Percentiles rank a stretch among this genome's conserved stretches.
Evolutionary conservation across 2,113 vertebrate species (phyloP).

Genomic region (Hippolais icterina): DNA sequence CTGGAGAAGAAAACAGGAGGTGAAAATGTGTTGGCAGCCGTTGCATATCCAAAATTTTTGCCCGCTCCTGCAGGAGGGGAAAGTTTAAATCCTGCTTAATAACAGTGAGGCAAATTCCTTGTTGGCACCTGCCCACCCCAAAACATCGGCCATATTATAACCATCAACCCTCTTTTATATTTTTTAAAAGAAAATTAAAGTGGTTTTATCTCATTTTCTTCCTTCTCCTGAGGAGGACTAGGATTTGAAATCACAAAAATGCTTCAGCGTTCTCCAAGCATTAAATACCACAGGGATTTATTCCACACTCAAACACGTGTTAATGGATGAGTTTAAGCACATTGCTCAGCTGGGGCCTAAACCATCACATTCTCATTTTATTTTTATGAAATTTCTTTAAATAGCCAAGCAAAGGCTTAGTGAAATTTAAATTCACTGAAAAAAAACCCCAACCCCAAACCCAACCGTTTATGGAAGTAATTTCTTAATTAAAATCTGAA

Average conservation of each 20-base stretch:
- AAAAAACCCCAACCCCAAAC: not conserved
- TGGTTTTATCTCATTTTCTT: not conserved
- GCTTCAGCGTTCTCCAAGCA: not conserved
- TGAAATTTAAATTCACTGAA: not conserved
- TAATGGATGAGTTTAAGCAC: constrained; percentile 20
- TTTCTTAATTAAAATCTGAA: constrained; percentile 11
- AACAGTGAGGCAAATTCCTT: not conserved
- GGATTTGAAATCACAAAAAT: not conserved
- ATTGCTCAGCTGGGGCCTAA: not conserved
- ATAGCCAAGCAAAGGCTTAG: not conserved
- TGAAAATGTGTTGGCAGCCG: not conserved
- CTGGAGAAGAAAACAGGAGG: not conserved
- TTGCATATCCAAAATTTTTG: not conserved
- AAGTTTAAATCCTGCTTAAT: not conserved
- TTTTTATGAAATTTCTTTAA: not conserved
- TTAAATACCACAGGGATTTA: not conserved
- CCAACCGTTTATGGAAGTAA: not conserved
- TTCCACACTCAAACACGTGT: not conserved
- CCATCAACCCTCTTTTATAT: not conserved
- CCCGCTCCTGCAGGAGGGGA: not conserved
- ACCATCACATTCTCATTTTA: not conserved
- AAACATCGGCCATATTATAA: not conserved
- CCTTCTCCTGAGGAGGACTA: not conserved
- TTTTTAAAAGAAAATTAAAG: not conserved
- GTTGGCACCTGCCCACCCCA: not conserved